phyloP scores from a whole-genome alignment of 30 jellyfish, hydroid and myxozoan species.

The Phacellophora camtschatica region DNA sequence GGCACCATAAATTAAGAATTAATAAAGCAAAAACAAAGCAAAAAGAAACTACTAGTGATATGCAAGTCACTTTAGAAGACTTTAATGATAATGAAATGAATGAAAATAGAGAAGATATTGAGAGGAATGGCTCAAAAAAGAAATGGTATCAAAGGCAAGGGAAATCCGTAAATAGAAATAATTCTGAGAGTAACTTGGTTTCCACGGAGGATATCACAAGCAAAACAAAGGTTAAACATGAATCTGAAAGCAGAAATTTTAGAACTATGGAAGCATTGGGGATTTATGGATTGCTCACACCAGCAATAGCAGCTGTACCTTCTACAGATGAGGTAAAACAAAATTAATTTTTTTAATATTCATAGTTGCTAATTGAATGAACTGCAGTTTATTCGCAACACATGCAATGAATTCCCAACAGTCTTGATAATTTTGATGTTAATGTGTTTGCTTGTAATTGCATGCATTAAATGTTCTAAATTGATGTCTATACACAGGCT shows the following conservation, averaged over 20 bases:
- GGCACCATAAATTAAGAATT: not conserved
- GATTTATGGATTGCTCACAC: conserved; percentile 62
- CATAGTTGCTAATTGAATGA: too few species aligned
- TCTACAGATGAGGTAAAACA: conserved; percentile 67
- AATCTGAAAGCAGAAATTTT: not conserved
- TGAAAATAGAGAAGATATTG: not conserved
- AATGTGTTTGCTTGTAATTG: too few species aligned
- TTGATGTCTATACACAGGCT: too few species aligned
- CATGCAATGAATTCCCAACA: too few species aligned
- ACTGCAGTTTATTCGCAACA: too few species aligned
- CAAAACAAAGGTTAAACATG: not conserved
- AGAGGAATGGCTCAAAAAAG: not conserved
- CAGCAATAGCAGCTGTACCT: conserved; percentile 69
- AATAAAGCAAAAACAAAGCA: not conserved
- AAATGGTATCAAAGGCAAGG: not conserved
- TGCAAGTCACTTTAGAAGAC: not conserved
- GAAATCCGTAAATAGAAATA: not conserved
- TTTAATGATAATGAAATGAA: not conserved
- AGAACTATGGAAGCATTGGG: conserved; percentile 68
- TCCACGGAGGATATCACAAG: not conserved
- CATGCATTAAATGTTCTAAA: too few species aligned
- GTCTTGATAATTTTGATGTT: too few species aligned
- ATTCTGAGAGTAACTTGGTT: not conserved
- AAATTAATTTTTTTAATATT: too few species aligned
- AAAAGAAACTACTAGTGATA: not conserved